phyloP scores from a whole-genome alignment of 2,888 invertebrate genomes.

The Iselma pallidipennis region DNA sequence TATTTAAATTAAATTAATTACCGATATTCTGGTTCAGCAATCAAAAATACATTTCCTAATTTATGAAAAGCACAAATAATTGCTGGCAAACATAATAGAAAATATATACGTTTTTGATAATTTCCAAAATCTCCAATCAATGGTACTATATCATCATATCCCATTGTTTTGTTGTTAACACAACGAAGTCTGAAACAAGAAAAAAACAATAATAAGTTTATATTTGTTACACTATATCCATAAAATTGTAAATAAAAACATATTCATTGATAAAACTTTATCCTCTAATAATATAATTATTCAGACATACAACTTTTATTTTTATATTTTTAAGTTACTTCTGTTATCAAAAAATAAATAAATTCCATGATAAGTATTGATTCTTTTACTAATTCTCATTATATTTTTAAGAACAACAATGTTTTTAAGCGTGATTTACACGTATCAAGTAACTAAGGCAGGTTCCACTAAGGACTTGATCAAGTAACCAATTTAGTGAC shows the following conservation, averaged over 20 bases:
- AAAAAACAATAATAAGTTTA: no score
- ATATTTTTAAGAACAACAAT: no score
- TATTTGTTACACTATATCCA: not conserved
- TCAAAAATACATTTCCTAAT: constrained; percentile 70
- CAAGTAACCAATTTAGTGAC: no score
- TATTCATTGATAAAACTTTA: not conserved
- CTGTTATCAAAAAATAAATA: not conserved
- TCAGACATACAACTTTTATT: not conserved
- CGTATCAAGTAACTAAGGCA: no score
- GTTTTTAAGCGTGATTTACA: no score
- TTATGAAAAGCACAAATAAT: constrained; percentile 76
- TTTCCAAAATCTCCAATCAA: constrained; percentile 71
- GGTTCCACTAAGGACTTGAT: no score
- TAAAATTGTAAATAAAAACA: not conserved
- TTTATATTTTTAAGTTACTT: not conserved
- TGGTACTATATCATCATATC: constrained; percentile 71
- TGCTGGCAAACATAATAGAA: constrained; percentile 70
- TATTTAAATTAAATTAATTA: constrained; percentile 38
- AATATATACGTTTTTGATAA: constrained; percentile 69
- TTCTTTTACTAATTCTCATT: no score
- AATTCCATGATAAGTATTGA: constrained; percentile 4
- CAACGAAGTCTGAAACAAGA: not conserved
- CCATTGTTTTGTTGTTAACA: constrained; percentile 53
- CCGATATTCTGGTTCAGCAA: constrained; percentile 68
- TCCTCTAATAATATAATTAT: not conserved